Evolutionary conservation across 92 coral and sea anemone species (phyloP), one percentile per base, ranked within the genome.

Genomic region (Desmophyllum pertusum): DNA sequence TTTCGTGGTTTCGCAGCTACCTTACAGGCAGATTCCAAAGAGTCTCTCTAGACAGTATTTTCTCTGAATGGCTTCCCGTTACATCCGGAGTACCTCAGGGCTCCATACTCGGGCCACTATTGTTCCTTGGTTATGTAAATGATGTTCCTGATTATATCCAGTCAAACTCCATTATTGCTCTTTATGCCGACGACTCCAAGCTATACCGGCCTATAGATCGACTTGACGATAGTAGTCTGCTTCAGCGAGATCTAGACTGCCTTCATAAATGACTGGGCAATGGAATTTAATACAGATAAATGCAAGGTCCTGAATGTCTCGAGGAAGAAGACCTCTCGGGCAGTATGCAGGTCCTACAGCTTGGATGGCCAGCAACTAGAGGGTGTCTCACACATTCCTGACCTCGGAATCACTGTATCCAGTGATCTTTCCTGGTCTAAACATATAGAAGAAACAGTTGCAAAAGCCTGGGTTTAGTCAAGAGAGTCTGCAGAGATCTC

Each of bases 71-170:
- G 89, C 78, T 88, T 6, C 92, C 92, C 27, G 89, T 90, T 6
- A 66, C 79, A 19, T 85, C 93, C 23, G 86, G 91, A 17, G 89
- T 90, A n/a, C 91, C 87, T 5, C 91, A 83, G 65, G 90, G 91
- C 57, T 86, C 93, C 13, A 86, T 86, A 25, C 76, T 86, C 46
- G 93, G 93, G 15, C 67, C 13, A 13, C 69, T 63, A 29, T 4
- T 25, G 37, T 63, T 63, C 69, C 69, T 63, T 63, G 33, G 36
- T 29, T 63, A 63, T 36, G 3, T 61, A 25, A 61, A 63, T 63
- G 69, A 63, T 27, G 15, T 29, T 9, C 37, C 69, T 31, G 37
- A 29, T 29, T 63, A 63, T 17, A 29, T 63, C 69, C 37, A 27
- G 36, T 27, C 69, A 29, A 29, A 27, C 10, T 25, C 27, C 36